phyloP scores from a whole-genome alignment of 2,888 invertebrate genomes.

The Alentia gelatinosa region DNA sequence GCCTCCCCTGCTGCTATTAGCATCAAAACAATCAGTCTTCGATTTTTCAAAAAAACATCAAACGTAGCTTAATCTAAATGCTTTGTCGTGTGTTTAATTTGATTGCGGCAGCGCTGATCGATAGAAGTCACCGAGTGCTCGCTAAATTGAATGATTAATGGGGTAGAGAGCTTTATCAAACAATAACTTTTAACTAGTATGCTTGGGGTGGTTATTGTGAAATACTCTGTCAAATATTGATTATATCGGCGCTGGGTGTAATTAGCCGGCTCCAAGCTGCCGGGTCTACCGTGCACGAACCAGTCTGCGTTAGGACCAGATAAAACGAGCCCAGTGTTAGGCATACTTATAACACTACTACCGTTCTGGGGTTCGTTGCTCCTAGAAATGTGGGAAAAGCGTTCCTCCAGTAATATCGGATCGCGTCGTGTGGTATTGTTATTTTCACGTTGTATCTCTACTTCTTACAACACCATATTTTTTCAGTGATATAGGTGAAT shows the following conservation, averaged over 20 bases:
- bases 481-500: too few relatives aligned
- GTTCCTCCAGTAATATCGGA: too few relatives aligned
- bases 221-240: constrained; percentile 53
- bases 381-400: too few relatives aligned
- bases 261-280: neutral
- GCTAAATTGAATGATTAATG: constrained; percentile 52
- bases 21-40: constrained; percentile 51
- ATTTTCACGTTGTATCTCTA: too few relatives aligned
- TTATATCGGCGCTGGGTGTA: constrained; percentile 40
- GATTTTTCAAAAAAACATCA: constrained; percentile 49
- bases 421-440: too few relatives aligned
- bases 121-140: constrained; percentile 37
- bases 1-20: neutral
- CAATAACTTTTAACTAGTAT: constrained; percentile 47
- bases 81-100: constrained; percentile 53
- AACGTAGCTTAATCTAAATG: constrained; percentile 51
- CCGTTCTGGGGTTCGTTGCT: too few relatives aligned
- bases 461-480: too few relatives aligned
- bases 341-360: neutral
- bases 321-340: neutral
- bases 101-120: constrained; percentile 42
- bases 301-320: neutral
- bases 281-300: neutral
- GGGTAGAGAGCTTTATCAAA: constrained; percentile 34
- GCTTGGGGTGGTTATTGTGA: constrained; percentile 43